A percentile compares a stretch with the other conserved stretches of the same genome.
phyloP scores from a whole-genome alignment of 2,797 vertebrate genomes.

The Enteromius argenteus region DNA sequence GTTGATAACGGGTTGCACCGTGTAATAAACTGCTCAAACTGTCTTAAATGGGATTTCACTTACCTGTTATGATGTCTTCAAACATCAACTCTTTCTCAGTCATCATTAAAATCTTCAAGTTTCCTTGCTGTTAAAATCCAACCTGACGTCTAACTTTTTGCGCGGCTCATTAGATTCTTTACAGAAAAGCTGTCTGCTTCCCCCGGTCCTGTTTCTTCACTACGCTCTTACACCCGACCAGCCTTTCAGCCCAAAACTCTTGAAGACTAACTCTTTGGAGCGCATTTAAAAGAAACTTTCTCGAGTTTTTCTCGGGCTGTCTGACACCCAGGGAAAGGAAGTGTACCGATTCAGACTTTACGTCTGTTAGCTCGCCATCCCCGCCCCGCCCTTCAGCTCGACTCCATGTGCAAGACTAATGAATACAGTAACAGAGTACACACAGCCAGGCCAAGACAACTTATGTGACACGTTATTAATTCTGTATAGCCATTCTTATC shows the following conservation, averaged over 20 bases:
- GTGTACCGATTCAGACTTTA: constrained; percentile 66
- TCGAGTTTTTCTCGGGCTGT: constrained; percentile 49
- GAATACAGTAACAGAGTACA: constrained; percentile 20
- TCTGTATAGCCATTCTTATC: background rate
- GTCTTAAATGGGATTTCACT: constrained; percentile 18
- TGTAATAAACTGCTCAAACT: background rate
- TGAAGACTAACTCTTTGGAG: constrained; percentile 31
- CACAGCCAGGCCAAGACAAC: background rate
- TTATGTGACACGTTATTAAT: background rate
- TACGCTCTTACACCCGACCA: constrained; percentile 4
- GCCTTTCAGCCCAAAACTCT: background rate
- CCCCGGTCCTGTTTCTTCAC: constrained; percentile 25
- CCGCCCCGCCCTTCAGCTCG: constrained; percentile 71
- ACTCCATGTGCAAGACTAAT: constrained; percentile 43
- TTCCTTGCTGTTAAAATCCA: constrained; percentile 60
- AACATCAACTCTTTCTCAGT: constrained; percentile 70
- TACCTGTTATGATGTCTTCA: constrained; percentile 75
- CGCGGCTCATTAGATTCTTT: constrained; percentile 53
- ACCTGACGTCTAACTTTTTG: constrained; percentile 61
- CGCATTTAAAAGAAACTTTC: constrained; percentile 44
- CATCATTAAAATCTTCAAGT: constrained; percentile 68
- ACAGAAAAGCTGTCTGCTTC: constrained; percentile 35
- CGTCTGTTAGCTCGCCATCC: constrained; percentile 57
- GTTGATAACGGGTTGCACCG: constrained; percentile 12
- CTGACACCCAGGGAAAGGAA: constrained; percentile 66